Evolutionary conservation across 2,113 vertebrate genomes (phyloP).

Genomic region (Lethenteron camtschaticum): DNA sequence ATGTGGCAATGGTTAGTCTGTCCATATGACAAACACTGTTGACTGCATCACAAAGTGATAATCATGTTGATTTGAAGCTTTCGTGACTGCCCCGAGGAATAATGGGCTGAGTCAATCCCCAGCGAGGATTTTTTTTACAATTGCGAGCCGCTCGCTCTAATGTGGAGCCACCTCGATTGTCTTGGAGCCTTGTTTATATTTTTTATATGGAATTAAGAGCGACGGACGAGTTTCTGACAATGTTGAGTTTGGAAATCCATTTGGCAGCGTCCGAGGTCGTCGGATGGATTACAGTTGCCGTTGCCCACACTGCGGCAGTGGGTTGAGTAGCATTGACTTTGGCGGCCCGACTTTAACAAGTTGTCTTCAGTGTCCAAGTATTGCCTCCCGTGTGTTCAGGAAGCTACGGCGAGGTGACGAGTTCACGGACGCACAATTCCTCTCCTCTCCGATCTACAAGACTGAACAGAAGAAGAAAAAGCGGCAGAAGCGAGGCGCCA

Average conservation of each 20-base stretch:
- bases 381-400: background rate
- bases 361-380: background rate
- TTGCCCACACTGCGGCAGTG: background rate
- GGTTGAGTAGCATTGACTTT: background rate
- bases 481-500: background rate
- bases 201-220: background rate
- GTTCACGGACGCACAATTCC: background rate
- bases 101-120: no score
- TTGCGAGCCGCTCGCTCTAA: no score
- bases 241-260: background rate
- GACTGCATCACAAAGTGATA: no score
- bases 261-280: background rate
- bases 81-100: no score
- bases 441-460: conserved; percentile 1
- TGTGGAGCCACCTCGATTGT: no score
- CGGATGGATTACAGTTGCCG: background rate
- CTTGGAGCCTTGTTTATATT: no score
- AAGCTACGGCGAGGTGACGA: conserved; percentile 1
- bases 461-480: background rate
- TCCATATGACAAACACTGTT: no score
- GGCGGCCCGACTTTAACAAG: background rate
- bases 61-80: no score
- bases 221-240: background rate
- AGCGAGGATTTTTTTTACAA: no score
- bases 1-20: no score